Percentiles rank a stretch among this genome's conserved stretches.
Evolutionary conservation across 2,888 invertebrate species (phyloP).

Genomic region (Aspidiotus rigidus): DNA sequence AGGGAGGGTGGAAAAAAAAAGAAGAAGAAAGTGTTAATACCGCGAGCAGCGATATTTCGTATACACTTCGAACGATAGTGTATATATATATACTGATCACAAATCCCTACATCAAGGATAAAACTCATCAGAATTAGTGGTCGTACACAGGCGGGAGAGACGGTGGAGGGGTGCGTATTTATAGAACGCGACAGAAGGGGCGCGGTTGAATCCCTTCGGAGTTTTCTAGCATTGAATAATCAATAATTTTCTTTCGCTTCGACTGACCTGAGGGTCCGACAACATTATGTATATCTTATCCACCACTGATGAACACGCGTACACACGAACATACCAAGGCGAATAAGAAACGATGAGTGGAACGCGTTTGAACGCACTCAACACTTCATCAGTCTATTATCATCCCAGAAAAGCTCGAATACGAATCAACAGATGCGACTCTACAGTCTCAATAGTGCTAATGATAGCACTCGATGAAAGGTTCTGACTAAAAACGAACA

Average conservation of each 20-base stretch:
- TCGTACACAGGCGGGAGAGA: neutral
- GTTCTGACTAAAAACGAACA: too few relatives aligned
- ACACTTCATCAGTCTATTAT: too few relatives aligned
- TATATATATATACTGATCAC: neutral
- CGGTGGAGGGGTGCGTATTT: neutral
- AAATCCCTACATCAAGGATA: neutral
- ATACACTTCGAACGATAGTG: neutral
- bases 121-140: constrained; percentile 1
- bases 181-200: constrained; percentile 9
- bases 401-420: too few relatives aligned
- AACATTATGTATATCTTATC: neutral
- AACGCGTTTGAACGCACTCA: too few relatives aligned
- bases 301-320: neutral
- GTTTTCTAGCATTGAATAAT: constrained; percentile 16
- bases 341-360: neutral
- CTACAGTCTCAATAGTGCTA: too few relatives aligned
- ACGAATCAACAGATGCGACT: too few relatives aligned
- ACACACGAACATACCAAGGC: constrained; percentile 5
- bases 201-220: constrained; percentile 13
- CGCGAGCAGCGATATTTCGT: neutral
- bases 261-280: neutral
- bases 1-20: neutral
- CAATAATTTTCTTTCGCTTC: constrained; percentile 24
- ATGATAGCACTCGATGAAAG: too few relatives aligned
- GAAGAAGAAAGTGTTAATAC: neutral